phyloP scores from a whole-genome alignment of 2,888 invertebrate species.

The Aspidiotus destructor region DNA sequence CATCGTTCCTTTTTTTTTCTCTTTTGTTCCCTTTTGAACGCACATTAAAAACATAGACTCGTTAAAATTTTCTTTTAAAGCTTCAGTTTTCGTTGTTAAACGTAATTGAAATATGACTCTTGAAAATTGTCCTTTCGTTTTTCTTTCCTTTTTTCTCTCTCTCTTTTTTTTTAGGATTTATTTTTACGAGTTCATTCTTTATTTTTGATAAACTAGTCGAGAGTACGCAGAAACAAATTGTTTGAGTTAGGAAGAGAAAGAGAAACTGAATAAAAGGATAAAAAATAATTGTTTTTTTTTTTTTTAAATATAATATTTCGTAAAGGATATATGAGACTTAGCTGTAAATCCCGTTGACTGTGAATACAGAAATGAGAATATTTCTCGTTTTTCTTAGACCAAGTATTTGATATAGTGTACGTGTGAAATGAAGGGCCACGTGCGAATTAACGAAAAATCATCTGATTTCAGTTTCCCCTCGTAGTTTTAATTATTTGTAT shows the following conservation, averaged over 20 bases:
- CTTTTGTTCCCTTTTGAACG: background rate
- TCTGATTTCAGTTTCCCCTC: background rate
- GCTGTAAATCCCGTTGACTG: constrained; percentile 24
- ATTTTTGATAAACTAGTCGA: constrained; percentile 2
- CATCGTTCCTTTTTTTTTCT: background rate
- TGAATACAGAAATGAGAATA: no score
- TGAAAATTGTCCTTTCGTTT: constrained; percentile 4
- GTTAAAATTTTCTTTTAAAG: constrained; percentile 27
- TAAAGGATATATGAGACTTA: constrained; percentile 28
- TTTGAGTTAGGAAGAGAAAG: no score
- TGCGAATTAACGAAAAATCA: background rate
- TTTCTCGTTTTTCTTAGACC: constrained; percentile 3
- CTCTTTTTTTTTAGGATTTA: background rate
- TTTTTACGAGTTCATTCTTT: constrained; percentile 10
- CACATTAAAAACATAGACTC: constrained; percentile 7
- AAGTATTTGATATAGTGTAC: background rate
- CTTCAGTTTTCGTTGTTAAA: constrained; percentile 27
- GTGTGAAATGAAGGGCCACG: background rate
- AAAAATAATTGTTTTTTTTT: constrained; percentile 17
- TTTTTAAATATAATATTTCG: background rate
- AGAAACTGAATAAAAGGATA: background rate
- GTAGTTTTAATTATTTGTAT: background rate
- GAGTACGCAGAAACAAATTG: no score
- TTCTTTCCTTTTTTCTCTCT: constrained; percentile 12
- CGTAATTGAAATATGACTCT: constrained; percentile 29